These are phyloP conservation scores for Gallinago undulata DNA, from an alignment of 2,113 vertebrate species.

Conservation along the genomic window DNA sequence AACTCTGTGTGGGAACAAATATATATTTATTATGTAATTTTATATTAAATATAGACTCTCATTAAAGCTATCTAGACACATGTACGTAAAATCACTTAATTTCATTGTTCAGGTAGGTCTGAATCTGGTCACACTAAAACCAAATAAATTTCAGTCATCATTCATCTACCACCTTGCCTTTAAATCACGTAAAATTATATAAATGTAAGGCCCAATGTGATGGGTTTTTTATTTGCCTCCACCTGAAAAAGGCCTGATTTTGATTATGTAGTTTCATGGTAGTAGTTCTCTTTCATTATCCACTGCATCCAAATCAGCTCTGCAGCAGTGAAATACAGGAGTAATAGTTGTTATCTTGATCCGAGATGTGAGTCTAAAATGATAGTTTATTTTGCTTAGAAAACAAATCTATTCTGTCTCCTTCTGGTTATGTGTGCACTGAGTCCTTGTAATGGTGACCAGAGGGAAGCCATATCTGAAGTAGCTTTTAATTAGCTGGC, in stretches of 20 bases:
- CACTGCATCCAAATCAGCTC: conserved; percentile 45
- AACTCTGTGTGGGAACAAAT: not conserved
- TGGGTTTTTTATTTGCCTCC: conserved; percentile 7
- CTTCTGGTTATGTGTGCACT: not conserved
- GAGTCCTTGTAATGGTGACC: not conserved
- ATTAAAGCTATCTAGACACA: not conserved
- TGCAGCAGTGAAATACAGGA: not conserved
- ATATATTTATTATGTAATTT: not conserved
- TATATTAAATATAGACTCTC: not conserved
- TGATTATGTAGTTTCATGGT: conserved; percentile 16
- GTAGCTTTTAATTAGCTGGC: not conserved
- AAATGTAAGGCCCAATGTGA: not conserved
- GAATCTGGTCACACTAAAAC: not conserved
- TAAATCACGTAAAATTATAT: not conserved
- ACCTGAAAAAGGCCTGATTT: conserved; percentile 29
- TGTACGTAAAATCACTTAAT: not conserved
- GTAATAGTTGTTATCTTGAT: conserved; percentile 46
- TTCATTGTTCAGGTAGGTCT: not conserved
- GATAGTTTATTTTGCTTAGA: conserved; percentile 34
- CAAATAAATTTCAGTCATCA: not conserved
- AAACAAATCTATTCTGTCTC: conserved; percentile 32
- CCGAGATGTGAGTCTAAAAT: conserved; percentile 26
- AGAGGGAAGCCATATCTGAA: not conserved
- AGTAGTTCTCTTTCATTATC: conserved; percentile 46
- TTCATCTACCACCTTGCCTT: not conserved